Percentiles rank a stretch among this genome's conserved stretches.
Conservation (phyloP, 2,113 vertebrate genomes). For the Acrocephalus arundinaceus region DNA sequence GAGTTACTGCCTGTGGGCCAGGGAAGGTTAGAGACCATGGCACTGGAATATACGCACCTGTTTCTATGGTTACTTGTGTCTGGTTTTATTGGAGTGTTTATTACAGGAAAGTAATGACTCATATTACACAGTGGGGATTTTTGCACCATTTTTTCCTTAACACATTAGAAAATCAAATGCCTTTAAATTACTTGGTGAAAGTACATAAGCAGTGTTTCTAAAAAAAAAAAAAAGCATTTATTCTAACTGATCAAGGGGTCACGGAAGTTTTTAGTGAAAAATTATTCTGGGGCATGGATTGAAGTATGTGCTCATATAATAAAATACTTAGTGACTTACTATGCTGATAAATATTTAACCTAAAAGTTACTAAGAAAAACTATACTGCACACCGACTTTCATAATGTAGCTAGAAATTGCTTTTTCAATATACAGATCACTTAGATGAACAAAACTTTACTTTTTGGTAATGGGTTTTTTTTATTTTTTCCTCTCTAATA, state of each 20-base stretch:
- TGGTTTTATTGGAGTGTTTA: conserved; percentile 20
- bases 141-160: conserved; percentile 20
- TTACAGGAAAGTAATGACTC: conserved; percentile 47
- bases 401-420: not conserved
- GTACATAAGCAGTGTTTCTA: not conserved
- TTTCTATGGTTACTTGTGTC: conserved; percentile 42
- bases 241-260: not conserved
- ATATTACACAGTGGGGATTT: conserved; percentile 42
- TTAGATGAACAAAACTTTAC: not conserved
- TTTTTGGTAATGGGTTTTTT: not conserved
- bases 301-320: not conserved
- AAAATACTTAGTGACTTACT: not conserved
- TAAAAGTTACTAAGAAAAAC: not conserved
- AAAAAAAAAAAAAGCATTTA: not conserved
- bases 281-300: not conserved
- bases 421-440: not conserved
- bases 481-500: not conserved
- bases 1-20: not conserved
- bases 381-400: not conserved
- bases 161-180: conserved; percentile 29
- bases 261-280: not conserved
- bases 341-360: not conserved
- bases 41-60: conserved; percentile 23
- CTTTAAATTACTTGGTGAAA: not conserved
- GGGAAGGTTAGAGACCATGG: conserved; percentile 1